These are phyloP conservation scores for Eurytoma adleriae DNA, from an alignment of 2,888 invertebrate genomes.

Conservation along the genomic window DNA sequence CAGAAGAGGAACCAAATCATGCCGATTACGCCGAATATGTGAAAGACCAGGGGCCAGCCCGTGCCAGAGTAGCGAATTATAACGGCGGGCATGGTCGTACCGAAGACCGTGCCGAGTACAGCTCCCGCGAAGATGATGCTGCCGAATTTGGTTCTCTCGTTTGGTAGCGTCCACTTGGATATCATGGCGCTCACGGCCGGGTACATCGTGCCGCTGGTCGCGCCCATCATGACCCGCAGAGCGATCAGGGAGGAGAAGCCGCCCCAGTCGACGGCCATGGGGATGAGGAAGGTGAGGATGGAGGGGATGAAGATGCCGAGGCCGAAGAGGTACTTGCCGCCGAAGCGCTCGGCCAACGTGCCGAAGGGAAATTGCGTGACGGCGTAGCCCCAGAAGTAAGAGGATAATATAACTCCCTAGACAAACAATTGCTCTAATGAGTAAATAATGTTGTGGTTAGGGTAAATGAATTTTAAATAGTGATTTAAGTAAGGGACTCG, in stretches of 20 bases:
- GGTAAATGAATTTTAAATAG: too few relatives aligned
- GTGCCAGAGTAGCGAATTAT: slow-evolving; percentile 79
- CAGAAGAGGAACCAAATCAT: slow-evolving; percentile 84
- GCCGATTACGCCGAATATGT: slow-evolving; percentile 85
- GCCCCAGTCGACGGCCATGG: slow-evolving; percentile 81
- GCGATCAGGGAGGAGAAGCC: slow-evolving; percentile 83
- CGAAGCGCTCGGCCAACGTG: slow-evolving; percentile 85
- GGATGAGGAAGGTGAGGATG: slow-evolving; percentile 86
- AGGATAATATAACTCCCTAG: slow-evolving; percentile 85
- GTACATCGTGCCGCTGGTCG: slow-evolving; percentile 88
- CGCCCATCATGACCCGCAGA: slow-evolving; percentile 85
- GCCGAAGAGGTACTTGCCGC: slow-evolving; percentile 88
- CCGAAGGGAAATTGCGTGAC: slow-evolving; percentile 88
- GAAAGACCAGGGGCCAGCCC: slow-evolving; percentile 87
- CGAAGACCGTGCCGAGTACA: slow-evolving; percentile 75
- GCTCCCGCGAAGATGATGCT: slow-evolving; percentile 44
- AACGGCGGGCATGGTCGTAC: slow-evolving; percentile 81
- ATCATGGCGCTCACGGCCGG: slow-evolving; percentile 87
- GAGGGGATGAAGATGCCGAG: slow-evolving; percentile 87
- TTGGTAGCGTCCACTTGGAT: slow-evolving; percentile 87
- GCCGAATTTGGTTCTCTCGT: slow-evolving; percentile 70
- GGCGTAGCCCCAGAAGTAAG: slow-evolving; percentile 90
- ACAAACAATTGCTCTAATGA: slow-evolving; percentile 75
- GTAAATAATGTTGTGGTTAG: too few relatives aligned
- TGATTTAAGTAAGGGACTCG: too few relatives aligned